Conservation (phyloP, 2,113 vertebrate species). For the Pao palembangensis region DNA sequence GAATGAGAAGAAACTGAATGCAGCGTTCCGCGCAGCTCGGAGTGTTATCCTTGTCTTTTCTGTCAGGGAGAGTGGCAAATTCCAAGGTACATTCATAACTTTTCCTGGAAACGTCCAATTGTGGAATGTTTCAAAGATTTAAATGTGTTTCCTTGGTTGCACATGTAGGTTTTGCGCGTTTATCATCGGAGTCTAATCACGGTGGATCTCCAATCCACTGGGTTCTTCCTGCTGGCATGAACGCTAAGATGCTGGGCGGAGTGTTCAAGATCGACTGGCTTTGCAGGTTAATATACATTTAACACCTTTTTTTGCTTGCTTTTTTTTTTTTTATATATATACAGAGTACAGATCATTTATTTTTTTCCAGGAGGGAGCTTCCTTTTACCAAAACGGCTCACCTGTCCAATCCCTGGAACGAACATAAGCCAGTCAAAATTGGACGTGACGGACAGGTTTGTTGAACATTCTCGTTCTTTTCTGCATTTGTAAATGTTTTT, state of each 20-base stretch:
- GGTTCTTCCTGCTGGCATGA: conserved; percentile 98
- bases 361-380: conserved; percentile 83
- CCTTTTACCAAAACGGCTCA: conserved; percentile 96
- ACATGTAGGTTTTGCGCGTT: conserved; percentile 86
- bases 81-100: conserved; percentile 76
- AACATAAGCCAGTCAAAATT: conserved; percentile 97
- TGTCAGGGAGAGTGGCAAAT: conserved; percentile 97
- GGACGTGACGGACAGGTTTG: conserved; percentile 95
- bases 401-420: conserved; percentile 96
- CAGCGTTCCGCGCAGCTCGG: conserved; percentile 87
- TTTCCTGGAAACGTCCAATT: not conserved
- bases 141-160: too few species aligned
- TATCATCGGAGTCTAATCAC: conserved; percentile 94
- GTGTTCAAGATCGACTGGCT: conserved; percentile 99
- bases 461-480: not conserved
- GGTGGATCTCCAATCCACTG: conserved; percentile 98
- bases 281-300: conserved; percentile 79
- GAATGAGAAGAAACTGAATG: conserved; percentile 97
- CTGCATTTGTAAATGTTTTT: not conserved
- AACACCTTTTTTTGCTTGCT: not conserved
- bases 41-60: conserved; percentile 96
- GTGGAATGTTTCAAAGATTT: too few species aligned
- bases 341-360: not conserved
- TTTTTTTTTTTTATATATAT: too few species aligned
- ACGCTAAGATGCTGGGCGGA: conserved; percentile 96